Conservation (phyloP, 2,888 invertebrate genomes). For the Anoncus sp. region DNA sequence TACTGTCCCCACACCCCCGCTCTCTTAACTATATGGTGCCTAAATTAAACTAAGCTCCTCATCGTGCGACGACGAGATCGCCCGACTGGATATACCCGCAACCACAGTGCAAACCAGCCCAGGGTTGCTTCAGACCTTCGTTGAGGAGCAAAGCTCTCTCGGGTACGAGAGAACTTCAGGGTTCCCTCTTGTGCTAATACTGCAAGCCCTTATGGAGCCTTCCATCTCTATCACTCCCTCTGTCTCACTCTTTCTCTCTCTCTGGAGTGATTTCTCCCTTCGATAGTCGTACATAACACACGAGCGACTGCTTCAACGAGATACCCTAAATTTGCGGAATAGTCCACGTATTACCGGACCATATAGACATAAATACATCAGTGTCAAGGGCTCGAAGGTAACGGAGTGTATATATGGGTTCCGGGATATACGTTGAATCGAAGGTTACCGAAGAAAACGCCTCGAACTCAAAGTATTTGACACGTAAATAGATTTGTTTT, state of each 20-base stretch:
- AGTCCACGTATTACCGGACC: constrained; percentile 35
- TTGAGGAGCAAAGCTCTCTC: neutral
- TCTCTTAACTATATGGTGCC: too few relatives aligned
- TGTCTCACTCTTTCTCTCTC: constrained; percentile 5
- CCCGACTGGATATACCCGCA: constrained; percentile 48
- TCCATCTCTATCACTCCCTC: constrained; percentile 12
- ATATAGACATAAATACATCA: constrained; percentile 8
- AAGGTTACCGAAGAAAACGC: neutral
- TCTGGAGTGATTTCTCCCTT: constrained; percentile 5
- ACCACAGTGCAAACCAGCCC: constrained; percentile 28
- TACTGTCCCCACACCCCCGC: constrained; percentile 23
- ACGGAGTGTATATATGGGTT: constrained; percentile 32
- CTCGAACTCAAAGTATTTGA: neutral
- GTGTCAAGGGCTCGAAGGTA: constrained; percentile 5
- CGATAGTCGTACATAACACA: constrained; percentile 36
- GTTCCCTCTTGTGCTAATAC: constrained; percentile 11
- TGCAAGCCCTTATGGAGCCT: constrained; percentile 24
- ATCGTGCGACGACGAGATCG: constrained; percentile 53
- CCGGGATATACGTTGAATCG: neutral
- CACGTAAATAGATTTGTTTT: neutral
- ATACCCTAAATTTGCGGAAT: constrained; percentile 43
- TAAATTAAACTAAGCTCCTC: constrained; percentile 57
- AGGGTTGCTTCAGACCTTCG: constrained; percentile 24
- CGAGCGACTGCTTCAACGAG: constrained; percentile 47
- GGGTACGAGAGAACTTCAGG: neutral